A percentile compares a stretch with the other conserved stretches of the same genome.
phyloP scores from a whole-genome alignment of 2,113 vertebrate genomes.

The Hipposideros armiger region DNA sequence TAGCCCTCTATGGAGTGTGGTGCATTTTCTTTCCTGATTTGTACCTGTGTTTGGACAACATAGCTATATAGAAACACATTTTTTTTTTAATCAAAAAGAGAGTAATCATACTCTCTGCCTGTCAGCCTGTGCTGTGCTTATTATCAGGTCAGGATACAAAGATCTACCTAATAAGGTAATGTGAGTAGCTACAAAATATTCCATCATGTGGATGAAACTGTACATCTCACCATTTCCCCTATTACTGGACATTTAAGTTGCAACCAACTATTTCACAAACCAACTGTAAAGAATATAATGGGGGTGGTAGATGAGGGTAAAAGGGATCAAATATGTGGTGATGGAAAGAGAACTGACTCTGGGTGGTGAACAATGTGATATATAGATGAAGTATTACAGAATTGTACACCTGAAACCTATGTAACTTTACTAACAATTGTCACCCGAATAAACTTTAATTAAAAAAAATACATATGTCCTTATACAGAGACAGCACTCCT shows the following conservation, averaged over 20 bases:
- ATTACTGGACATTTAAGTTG: background rate
- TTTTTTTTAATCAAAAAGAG: slow-evolving; percentile 26
- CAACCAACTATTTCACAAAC: slow-evolving; percentile 22
- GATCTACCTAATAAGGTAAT: background rate
- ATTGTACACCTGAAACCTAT: too few species aligned
- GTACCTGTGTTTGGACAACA: background rate
- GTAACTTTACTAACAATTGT: too few species aligned
- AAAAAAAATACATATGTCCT: background rate
- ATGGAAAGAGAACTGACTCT: too few species aligned
- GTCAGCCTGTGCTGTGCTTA: background rate
- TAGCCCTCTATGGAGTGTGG: background rate
- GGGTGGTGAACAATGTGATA: too few species aligned
- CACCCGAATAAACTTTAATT: too few species aligned
- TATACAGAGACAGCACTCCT: background rate
- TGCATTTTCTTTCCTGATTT: background rate
- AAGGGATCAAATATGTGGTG: too few species aligned
- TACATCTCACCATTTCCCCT: background rate
- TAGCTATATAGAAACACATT: background rate
- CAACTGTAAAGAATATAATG: background rate
- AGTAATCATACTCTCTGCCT: background rate
- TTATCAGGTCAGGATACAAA: background rate
- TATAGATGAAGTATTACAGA: too few species aligned
- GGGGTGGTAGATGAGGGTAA: too few species aligned
- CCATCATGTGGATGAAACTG: background rate
- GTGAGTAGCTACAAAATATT: background rate